Base-by-base conservation (phyloP, 2,797 vertebrate genomes). In the Dermochelys coriacea region DNA sequence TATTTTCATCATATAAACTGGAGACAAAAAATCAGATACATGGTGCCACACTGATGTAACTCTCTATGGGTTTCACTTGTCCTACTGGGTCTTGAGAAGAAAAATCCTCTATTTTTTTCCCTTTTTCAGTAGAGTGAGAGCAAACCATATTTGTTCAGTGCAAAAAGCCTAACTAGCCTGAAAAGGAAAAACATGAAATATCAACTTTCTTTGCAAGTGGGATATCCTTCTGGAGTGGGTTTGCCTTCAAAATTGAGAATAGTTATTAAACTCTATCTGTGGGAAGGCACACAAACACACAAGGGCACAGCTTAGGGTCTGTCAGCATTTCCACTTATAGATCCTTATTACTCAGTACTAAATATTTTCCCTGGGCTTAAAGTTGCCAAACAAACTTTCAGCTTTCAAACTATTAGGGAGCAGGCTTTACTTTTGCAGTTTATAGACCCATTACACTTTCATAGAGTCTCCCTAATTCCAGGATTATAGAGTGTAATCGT, bases 201-300 rank as follows among this genome's bases (percentile, higher is more conserved):
- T 78, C 93, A 55, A 92, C 93, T 95, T 93, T 96, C 88, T 88
- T 92, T 92, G 94, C 59, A 95, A 80, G 91, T 87, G 84, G 77
- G 37, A 95, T 86, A 95, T 86, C 59, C 91, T 91, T 74, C 95
- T 94, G 91, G 93, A 90, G 51, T 77, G 50, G 89, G 92, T 96
- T 94, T 94, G 91, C 93, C 93, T 93, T 96, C 84, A 86, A 90
- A 96, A 93, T 74, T 92, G 85, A 95, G 90, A 95, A 94, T 91
- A 96, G 94, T 96, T 97, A 95, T 95, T 96, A 94, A 95, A 93
- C 77, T 91, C 34, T 95, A 87, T 95, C 91, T 94, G 95, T 92
- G 52, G 94, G 90, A 94, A 90, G 88, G 94, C 27, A 89, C 77
- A 82, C 61, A 55, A 15, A n/a, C 82, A 29, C 85, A 81, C 71